Evolutionary conservation across 2,113 vertebrate species (phyloP).

Genomic region (Danionella cerebrum): DNA sequence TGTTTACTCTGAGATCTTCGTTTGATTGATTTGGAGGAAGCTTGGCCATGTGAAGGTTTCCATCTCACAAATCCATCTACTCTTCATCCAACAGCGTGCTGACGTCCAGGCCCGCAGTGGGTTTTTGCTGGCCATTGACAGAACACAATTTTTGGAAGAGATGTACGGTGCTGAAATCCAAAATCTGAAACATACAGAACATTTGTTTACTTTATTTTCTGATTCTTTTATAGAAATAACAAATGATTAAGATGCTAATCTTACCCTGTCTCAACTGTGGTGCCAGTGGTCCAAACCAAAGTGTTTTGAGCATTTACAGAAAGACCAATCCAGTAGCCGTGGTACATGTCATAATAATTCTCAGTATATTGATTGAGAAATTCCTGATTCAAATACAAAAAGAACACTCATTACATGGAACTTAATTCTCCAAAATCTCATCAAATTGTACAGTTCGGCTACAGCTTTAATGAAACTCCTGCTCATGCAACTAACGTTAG

Average conservation of each 20-base stretch:
- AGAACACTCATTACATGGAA: neutral
- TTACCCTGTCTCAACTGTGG: constrained; percentile 6
- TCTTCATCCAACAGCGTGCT: accelerated
- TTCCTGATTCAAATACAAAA: constrained; percentile 1
- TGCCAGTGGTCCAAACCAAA: constrained; percentile 25
- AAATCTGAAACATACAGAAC: constrained; percentile 4
- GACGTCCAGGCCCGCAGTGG: neutral
- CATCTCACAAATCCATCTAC: constrained; percentile 28
- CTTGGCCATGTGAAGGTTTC: neutral
- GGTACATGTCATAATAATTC: neutral
- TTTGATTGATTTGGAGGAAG: neutral
- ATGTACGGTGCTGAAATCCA: accelerated
- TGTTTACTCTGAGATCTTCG: too few relatives aligned
- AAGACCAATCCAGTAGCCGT: constrained; percentile 40
- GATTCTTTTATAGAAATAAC: too few relatives aligned
- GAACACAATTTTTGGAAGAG: neutral
- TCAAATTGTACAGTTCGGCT: too few relatives aligned
- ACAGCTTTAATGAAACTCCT: too few relatives aligned
- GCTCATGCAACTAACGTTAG: too few relatives aligned
- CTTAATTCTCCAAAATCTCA: neutral
- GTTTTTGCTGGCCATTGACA: neutral
- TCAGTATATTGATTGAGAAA: constrained; percentile 13
- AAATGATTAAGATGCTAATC: too few relatives aligned
- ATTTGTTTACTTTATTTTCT: neutral
- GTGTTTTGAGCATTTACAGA: accelerated